phyloP scores from a whole-genome alignment of 2,888 invertebrate genomes.

The Platycheirus albimanus region DNA sequence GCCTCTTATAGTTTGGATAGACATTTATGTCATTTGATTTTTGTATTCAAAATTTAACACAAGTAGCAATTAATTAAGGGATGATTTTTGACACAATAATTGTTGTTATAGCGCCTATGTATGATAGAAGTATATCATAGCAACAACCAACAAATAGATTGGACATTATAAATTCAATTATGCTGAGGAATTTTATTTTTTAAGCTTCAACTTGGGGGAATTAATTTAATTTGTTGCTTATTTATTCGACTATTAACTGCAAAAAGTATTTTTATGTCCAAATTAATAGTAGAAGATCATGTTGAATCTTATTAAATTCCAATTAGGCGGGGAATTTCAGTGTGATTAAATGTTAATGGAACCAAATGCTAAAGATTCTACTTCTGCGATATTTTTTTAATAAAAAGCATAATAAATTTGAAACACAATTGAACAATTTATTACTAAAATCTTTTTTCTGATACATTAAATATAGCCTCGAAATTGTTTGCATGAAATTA shows the following conservation, averaged over 20 bases:
- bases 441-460: too few relatives aligned
- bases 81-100: neutral
- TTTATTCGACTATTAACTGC: neutral
- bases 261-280: neutral
- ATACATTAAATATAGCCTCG: neutral
- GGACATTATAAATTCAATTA: conserved; percentile 9
- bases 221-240: too few relatives aligned
- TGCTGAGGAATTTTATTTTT: neutral
- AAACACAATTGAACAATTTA: too few relatives aligned
- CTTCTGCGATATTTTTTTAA: too few relatives aligned
- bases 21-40: neutral
- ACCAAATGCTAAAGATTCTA: too few relatives aligned
- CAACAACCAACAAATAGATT: too few relatives aligned
- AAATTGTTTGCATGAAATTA: conserved; percentile 4
- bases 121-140: neutral
- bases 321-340: too few relatives aligned
- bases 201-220: neutral
- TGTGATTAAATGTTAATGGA: too few relatives aligned
- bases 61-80: conserved; percentile 19
- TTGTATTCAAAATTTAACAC: neutral
- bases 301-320: too few relatives aligned
- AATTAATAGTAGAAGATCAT: neutral
- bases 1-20: neutral
- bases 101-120: too few relatives aligned
- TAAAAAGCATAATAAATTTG: too few relatives aligned